Percentiles rank a stretch among this genome's conserved stretches.
Evolutionary conservation across 2,113 vertebrate genomes (phyloP).

Genomic region (Pogona vitticeps): DNA sequence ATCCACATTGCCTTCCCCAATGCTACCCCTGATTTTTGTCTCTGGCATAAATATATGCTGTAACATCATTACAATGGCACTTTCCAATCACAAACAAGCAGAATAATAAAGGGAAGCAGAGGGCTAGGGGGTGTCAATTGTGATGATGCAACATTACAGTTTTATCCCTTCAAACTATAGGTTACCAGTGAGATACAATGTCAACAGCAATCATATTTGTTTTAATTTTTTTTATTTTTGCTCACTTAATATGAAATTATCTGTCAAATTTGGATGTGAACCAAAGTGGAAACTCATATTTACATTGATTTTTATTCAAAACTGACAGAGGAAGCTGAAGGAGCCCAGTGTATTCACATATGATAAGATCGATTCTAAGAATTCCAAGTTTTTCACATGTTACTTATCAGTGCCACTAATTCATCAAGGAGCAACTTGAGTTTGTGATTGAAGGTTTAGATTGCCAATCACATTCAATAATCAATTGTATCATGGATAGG

Average conservation of each 20-base stretch:
- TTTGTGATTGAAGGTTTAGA: neutral
- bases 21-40: neutral
- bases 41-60: neutral
- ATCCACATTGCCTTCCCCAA: neutral
- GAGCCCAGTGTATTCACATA: neutral
- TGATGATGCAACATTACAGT: neutral
- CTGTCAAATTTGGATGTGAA: neutral
- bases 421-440: neutral
- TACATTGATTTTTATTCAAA: neutral
- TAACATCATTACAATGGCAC: neutral
- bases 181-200: too few relatives aligned
- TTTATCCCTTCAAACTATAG: too few relatives aligned
- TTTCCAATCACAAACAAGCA: neutral
- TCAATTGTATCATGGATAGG: too few relatives aligned
- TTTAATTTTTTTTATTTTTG: too few relatives aligned
- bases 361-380: neutral
- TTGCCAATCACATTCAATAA: neutral
- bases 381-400: neutral
- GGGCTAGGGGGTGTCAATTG: neutral
- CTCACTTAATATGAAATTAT: neutral
- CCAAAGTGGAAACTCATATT: neutral
- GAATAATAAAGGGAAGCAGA: neutral
- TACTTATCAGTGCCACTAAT: neutral
- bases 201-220: neutral
- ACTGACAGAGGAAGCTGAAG: neutral